phyloP scores from a whole-genome alignment of 2,113 vertebrate genomes.

The Baryphthengus martii region DNA sequence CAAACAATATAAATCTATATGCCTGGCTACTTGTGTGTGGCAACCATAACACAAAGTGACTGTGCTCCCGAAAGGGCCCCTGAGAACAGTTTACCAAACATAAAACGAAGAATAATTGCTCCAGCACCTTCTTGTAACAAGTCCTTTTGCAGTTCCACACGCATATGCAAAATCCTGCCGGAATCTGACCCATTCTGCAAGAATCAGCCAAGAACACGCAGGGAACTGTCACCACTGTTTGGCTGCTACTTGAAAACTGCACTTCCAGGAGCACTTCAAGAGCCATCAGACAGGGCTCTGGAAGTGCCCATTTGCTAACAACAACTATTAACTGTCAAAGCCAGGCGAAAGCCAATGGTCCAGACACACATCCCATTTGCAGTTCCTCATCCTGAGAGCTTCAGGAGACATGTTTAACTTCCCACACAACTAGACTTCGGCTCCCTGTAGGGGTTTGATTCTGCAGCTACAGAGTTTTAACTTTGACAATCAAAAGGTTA shows the following conservation, averaged over 20 bases:
- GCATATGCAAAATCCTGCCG: neutral
- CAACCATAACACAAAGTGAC: neutral
- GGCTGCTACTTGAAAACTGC: neutral
- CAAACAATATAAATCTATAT: neutral
- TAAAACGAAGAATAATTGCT: neutral
- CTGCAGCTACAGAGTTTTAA: neutral
- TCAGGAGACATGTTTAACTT: neutral
- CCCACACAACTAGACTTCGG: neutral
- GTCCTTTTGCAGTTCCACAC: neutral
- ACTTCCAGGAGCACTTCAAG: neutral
- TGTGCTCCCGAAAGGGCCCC: fast-evolving
- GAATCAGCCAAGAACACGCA: neutral
- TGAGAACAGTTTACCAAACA: neutral
- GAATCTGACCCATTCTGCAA: neutral
- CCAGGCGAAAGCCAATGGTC: neutral
- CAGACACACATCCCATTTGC: neutral
- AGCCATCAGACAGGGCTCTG: neutral
- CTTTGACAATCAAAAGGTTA: neutral
- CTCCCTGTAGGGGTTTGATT: neutral
- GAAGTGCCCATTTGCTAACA: neutral
- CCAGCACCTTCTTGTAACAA: neutral
- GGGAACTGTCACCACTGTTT: neutral
- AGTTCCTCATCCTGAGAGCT: neutral
- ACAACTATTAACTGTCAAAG: neutral
- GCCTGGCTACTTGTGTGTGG: neutral